Evolutionary conservation across 2,113 vertebrate genomes (phyloP), one percentile per base, ranked within the genome.

Genomic region (Pluvianellus socialis): DNA sequence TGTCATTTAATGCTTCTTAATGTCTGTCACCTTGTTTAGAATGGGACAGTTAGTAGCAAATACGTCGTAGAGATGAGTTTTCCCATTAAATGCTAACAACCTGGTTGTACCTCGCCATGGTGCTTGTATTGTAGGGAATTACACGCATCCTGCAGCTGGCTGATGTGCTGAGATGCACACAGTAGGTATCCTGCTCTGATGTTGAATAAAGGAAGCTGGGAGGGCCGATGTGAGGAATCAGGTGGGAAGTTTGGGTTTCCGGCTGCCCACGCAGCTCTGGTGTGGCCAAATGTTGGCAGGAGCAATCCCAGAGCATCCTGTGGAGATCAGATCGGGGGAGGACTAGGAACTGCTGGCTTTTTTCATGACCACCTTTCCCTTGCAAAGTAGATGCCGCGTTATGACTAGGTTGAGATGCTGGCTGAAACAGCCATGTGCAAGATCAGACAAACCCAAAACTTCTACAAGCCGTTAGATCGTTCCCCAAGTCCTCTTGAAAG

Each of bases 341-440:
- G 53, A 65, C 58, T 56, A 56, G 50, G 53, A 79, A 47, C 61
- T 72, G 17, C 26, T 61, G 85, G 1, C 5, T 71, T 28, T 80
- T 77, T 50, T 58, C 76, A 27, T 20, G 6, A 27, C 68, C 9
- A 16, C 35, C 82, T 72, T 86, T 92, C 47, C 40, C 26, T 59
- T 47, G 59, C 0, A 0, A 42, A 79, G 35, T 5, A 28, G 32
- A 32, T 50, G 47, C 40, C 3, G 1, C 28, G 1, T 28, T 68
- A 38, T n/a, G 45, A 63, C 38, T 11, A 40, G 53, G 14, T 53
- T 79, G 70, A 53, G 63, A 58, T 77, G 55, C 38, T 55, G 45
- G 35, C 47, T 75, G 40, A 75, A 86, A 38, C 20, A 22, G 50
- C 38, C 14, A 10, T 4, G 17, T 2, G 12, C 50, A 71, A 76